These are phyloP conservation scores for Suncus etruscus DNA, from an alignment of 2,113 vertebrate genomes.

Conservation along the genomic window DNA sequence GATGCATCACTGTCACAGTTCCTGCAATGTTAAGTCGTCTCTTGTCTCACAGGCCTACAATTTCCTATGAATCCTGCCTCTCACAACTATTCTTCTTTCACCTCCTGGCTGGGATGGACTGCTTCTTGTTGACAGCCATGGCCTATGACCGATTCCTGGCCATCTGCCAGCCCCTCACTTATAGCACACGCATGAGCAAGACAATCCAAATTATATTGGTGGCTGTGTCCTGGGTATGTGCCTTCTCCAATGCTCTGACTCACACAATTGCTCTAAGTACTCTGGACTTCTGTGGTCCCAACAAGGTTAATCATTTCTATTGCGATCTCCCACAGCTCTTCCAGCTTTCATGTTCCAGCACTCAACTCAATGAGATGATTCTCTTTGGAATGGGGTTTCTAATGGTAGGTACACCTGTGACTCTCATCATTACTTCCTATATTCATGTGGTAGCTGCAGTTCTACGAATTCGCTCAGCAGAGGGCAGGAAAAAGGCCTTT, in stretches of 20 bases:
- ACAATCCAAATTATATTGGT: slow-evolving; percentile 70
- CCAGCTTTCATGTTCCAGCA: slow-evolving; percentile 79
- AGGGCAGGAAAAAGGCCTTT: slow-evolving; percentile 76
- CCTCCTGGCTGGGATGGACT: slow-evolving; percentile 58
- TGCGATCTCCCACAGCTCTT: slow-evolving; percentile 79
- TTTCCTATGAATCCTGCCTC: slow-evolving; percentile 84
- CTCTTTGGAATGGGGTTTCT: slow-evolving; percentile 40
- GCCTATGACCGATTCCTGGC: slow-evolving; percentile 87
- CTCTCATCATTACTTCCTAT: slow-evolving; percentile 75
- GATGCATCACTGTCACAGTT: slow-evolving; percentile 82
- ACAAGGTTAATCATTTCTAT: slow-evolving; percentile 77
- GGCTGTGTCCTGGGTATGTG: slow-evolving; percentile 78
- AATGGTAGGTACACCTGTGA: slow-evolving; percentile 73
- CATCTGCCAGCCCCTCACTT: slow-evolving; percentile 86
- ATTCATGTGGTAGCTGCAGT: slow-evolving; percentile 69
- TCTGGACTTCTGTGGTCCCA: slow-evolving; percentile 75
- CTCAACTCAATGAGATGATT: slow-evolving; percentile 44
- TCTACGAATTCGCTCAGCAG: slow-evolving; percentile 1
- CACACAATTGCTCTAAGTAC: slow-evolving; percentile 66
- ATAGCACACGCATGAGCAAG: slow-evolving; percentile 80
- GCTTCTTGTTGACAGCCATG: slow-evolving; percentile 86
- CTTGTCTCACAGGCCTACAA: slow-evolving; percentile 52
- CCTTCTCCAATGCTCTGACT: slow-evolving; percentile 67
- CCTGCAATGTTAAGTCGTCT: slow-evolving; percentile 84
- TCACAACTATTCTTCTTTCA: slow-evolving; percentile 85